Percentiles rank a stretch among this genome's conserved stretches.
phyloP scores from a whole-genome alignment of 2,888 invertebrate species.

The Andrena bucephala region DNA sequence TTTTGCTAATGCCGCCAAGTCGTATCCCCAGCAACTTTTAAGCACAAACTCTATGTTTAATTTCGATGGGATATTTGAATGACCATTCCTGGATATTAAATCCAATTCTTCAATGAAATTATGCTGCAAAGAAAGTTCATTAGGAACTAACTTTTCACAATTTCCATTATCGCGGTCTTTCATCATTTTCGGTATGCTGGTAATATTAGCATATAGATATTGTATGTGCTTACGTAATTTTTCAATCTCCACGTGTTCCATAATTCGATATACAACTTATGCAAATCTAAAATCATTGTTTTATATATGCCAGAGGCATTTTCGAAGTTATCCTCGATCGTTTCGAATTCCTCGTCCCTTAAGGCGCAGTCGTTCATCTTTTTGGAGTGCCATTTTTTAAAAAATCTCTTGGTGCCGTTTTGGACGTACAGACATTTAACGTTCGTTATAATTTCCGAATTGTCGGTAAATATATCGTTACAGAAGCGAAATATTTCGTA shows the following conservation, averaged over 20 bases:
- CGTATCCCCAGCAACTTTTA: conserved; percentile 35
- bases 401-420: conserved; percentile 22
- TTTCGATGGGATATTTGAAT: conserved; percentile 30
- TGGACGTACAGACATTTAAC: conserved; percentile 46
- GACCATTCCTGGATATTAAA: conserved; percentile 17
- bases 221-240: conserved; percentile 11
- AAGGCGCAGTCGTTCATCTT: conserved; percentile 15
- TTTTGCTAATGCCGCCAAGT: conserved; percentile 23
- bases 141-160: neutral
- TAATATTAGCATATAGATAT: neutral
- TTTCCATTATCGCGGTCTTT: neutral
- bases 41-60: conserved; percentile 29
- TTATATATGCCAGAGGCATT: conserved; percentile 9
- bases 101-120: conserved; percentile 37
- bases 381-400: conserved; percentile 38
- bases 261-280: conserved; percentile 24
- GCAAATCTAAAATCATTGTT: conserved; percentile 24
- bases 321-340: conserved; percentile 29
- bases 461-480: conserved; percentile 16
- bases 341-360: neutral
- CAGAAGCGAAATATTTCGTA: conserved; percentile 27
- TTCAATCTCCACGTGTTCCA: conserved; percentile 1
- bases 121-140: conserved; percentile 6
- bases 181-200: neutral
- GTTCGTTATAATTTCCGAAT: conserved; percentile 12